Evolutionary conservation across 2,797 vertebrate genomes (phyloP).

Genomic region (Sarcoramphus papa): DNA sequence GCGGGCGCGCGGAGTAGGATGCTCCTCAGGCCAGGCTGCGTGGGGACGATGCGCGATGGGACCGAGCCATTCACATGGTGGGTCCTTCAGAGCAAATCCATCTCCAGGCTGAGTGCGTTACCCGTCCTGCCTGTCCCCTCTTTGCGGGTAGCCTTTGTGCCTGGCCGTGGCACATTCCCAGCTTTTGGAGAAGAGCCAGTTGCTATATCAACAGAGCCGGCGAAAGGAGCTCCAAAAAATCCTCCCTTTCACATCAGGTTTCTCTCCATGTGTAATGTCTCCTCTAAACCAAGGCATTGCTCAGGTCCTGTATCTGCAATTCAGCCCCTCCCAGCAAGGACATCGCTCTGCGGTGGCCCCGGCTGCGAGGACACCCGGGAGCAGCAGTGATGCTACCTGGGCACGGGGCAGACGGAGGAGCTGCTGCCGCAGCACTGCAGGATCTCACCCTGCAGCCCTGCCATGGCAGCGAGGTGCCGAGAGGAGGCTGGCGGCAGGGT

Average conservation of each 20-base stretch:
- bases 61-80: rapidly evolving
- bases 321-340: rapidly evolving
- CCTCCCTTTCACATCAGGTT: too few relatives aligned
- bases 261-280: rapidly evolving
- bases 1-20: neutral
- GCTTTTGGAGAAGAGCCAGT: neutral
- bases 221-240: neutral
- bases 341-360: rapidly evolving
- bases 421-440: neutral
- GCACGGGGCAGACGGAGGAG: rapidly evolving
- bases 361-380: rapidly evolving
- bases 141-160: neutral
- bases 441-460: neutral
- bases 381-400: rapidly evolving
- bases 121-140: neutral
- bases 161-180: neutral
- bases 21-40: rapidly evolving
- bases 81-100: neutral
- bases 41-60: rapidly evolving
- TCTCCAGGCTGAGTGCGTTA: too few relatives aligned
- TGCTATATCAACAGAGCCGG: neutral
- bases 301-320: too few relatives aligned
- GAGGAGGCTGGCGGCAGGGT: neutral
- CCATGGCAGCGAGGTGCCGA: rapidly evolving
- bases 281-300: rapidly evolving